These are phyloP conservation scores for Drosophila stalkeri DNA, from an alignment of 2,888 invertebrate genomes.

Conservation along the genomic window DNA sequence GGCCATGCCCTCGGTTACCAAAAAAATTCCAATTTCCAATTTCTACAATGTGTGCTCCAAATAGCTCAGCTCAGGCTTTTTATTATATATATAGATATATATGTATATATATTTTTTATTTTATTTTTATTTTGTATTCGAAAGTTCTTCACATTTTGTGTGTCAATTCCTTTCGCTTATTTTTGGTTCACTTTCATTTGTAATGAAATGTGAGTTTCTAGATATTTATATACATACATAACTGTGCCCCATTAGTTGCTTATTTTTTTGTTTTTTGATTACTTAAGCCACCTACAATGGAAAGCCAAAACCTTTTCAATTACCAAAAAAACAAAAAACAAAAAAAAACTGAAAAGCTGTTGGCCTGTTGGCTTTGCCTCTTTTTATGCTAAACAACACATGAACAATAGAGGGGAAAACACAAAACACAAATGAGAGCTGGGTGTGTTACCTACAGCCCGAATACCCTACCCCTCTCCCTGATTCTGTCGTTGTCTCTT, in stretches of 20 bases:
- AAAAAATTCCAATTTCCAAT: conserved; percentile 20
- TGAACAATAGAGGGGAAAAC: conserved; percentile 16
- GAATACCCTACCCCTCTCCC: neutral
- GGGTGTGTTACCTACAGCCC: conserved; percentile 43
- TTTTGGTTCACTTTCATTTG: conserved; percentile 64
- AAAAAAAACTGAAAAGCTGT: conserved; percentile 26
- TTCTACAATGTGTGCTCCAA: conserved; percentile 41
- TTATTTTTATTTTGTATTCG: conserved; percentile 32
- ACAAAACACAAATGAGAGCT: conserved; percentile 31
- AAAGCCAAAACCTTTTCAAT: conserved; percentile 64
- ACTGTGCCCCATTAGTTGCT: conserved; percentile 50
- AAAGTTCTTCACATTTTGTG: conserved; percentile 52
- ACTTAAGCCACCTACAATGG: conserved; percentile 67
- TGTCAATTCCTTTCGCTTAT: conserved; percentile 7
- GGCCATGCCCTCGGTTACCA: conserved; percentile 47
- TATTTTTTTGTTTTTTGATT: conserved; percentile 57
- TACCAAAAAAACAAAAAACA: conserved; percentile 51
- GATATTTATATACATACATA: conserved; percentile 5
- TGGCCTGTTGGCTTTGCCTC: conserved; percentile 60
- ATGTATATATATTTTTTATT: conserved; percentile 6
- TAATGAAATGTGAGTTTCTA: conserved; percentile 17
- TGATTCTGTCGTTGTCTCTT: neutral
- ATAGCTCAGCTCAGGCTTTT: conserved; percentile 32
- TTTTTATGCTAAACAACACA: conserved; percentile 64
- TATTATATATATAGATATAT: too few species aligned